A percentile compares a stretch with the other conserved stretches of the same genome.
Conservation (phyloP, 2,888 invertebrate genomes). For the Netelia virgata region DNA sequence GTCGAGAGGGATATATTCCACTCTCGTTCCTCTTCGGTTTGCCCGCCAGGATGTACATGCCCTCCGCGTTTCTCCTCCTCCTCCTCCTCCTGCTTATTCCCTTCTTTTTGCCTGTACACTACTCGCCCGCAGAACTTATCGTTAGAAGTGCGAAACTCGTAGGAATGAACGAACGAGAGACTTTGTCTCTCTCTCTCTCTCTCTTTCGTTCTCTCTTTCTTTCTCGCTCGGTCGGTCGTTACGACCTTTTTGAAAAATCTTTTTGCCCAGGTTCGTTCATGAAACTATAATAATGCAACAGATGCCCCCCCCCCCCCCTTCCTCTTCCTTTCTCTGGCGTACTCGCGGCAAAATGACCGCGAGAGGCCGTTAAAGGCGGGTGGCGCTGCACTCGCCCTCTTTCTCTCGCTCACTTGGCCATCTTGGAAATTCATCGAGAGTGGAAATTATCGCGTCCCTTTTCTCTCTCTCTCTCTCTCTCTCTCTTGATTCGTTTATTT, state of each 20-base stretch:
- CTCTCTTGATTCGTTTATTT: slow-evolving; percentile 3
- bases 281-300: slow-evolving; percentile 11
- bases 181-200: not conserved
- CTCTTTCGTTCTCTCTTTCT: too few species aligned
- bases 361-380: slow-evolving; percentile 53
- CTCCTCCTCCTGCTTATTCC: slow-evolving; percentile 18
- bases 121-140: not conserved
- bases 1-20: slow-evolving; percentile 14
- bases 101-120: slow-evolving; percentile 10
- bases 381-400: slow-evolving; percentile 15
- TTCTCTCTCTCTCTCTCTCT: slow-evolving; percentile 40
- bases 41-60: slow-evolving; percentile 43
- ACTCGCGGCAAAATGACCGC: slow-evolving; percentile 42
- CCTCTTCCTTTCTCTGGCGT: not conserved
- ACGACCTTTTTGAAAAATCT: slow-evolving; percentile 37
- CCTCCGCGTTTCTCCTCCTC: slow-evolving; percentile 24
- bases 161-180: slow-evolving; percentile 40
- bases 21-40: slow-evolving; percentile 17
- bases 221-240: slow-evolving; percentile 19
- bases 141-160: slow-evolving; percentile 50
- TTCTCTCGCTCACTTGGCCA: slow-evolving; percentile 43
- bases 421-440: slow-evolving; percentile 61
- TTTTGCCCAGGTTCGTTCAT: slow-evolving; percentile 42
- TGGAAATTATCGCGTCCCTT: slow-evolving; percentile 58
- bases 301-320: slow-evolving; percentile 1